Percentiles rank a stretch among this genome's conserved stretches.
phyloP scores from a whole-genome alignment of 2,113 vertebrate genomes.

The Xiphorhynchus elegans region DNA sequence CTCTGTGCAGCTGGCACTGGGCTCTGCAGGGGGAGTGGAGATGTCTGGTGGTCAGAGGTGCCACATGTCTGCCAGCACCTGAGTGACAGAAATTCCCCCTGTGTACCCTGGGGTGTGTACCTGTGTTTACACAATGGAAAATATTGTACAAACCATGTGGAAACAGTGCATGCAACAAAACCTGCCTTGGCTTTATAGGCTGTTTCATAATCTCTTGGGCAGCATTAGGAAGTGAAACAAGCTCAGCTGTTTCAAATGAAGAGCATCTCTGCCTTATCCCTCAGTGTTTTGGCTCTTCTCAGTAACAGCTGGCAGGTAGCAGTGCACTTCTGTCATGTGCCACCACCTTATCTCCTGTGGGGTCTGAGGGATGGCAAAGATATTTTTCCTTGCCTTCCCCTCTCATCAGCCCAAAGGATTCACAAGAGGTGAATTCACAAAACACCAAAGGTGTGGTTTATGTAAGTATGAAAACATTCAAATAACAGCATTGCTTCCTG shows the following conservation, averaged over 20 bases:
- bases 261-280: not conserved
- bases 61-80: too few species aligned
- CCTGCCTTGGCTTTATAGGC: not conserved
- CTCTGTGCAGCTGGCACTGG: not conserved
- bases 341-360: not conserved
- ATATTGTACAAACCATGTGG: not conserved
- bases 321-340: not conserved
- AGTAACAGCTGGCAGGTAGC: not conserved
- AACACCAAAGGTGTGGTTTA: not conserved
- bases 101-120: fast-evolving
- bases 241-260: not conserved
- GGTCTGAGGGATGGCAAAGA: not conserved
- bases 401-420: not conserved
- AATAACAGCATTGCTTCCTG: not conserved
- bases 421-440: not conserved
- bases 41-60: too few species aligned
- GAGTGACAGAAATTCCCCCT: not conserved
- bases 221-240: not conserved
- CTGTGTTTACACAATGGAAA: not conserved
- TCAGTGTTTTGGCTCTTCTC: not conserved
- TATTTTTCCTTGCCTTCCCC: not conserved
- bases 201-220: not conserved
- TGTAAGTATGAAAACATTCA: not conserved
- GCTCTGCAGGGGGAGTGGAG: not conserved
- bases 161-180: not conserved